phyloP scores from a whole-genome alignment of 1,140 invertebrate species.

The Lethrus apterus region DNA sequence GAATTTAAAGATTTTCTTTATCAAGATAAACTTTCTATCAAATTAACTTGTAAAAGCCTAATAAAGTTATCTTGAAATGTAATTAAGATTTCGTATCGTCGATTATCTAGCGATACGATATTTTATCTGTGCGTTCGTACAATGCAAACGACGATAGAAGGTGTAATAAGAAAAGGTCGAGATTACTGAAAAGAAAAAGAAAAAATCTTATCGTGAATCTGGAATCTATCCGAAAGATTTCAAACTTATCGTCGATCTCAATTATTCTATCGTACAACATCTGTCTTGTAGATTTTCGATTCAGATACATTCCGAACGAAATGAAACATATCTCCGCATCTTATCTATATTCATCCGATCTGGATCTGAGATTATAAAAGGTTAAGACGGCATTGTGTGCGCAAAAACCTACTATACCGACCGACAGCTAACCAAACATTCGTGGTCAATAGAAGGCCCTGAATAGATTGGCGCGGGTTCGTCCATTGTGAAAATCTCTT shows the following conservation, averaged over 20 bases:
- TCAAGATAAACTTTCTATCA: too few species aligned
- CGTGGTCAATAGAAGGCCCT: slow-evolving; percentile 32
- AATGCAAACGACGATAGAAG: too few species aligned
- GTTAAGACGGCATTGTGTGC: slow-evolving; percentile 29
- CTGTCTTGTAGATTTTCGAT: slow-evolving; percentile 28
- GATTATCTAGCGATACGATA: too few species aligned
- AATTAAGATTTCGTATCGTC: too few species aligned
- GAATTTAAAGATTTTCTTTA: too few species aligned
- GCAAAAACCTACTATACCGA: slow-evolving; percentile 18
- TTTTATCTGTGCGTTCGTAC: too few species aligned
- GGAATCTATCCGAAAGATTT: too few species aligned
- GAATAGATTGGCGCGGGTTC: slow-evolving; percentile 32
- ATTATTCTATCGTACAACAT: slow-evolving; percentile 27
- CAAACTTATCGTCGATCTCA: slow-evolving; percentile 25
- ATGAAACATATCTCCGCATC: slow-evolving; percentile 26
- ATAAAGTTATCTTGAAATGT: too few species aligned
- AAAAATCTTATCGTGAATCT: too few species aligned
- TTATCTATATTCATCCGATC: slow-evolving; percentile 36
- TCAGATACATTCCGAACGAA: slow-evolving; percentile 29
- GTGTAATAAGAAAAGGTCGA: too few species aligned
- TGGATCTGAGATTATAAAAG: slow-evolving; percentile 20
- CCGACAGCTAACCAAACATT: slow-evolving; percentile 39
- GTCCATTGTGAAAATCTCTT: slow-evolving; percentile 18
- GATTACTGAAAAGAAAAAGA: too few species aligned
- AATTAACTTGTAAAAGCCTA: too few species aligned